A percentile compares a stretch with the other conserved stretches of the same genome.
phyloP scores from a whole-genome alignment of 1,140 invertebrate species.

The Heliconius congener region DNA sequence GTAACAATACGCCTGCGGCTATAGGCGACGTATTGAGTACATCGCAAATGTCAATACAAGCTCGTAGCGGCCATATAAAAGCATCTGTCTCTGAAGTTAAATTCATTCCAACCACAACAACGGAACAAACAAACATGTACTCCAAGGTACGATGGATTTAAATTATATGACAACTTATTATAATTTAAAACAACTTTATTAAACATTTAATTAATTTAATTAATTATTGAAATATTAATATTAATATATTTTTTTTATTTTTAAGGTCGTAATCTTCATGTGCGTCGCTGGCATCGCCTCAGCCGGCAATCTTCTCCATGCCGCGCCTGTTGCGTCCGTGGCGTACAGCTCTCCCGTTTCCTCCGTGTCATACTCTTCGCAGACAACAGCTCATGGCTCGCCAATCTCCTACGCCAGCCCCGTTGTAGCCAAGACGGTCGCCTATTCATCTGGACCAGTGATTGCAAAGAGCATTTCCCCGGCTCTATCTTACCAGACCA shows the following conservation, averaged over 20 bases:
- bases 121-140: conserved; percentile 48
- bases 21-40: conserved; percentile 35
- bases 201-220: background rate
- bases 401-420: conserved; percentile 37
- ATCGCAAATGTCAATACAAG: conserved; percentile 51
- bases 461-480: conserved; percentile 45
- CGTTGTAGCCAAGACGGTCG: conserved; percentile 1
- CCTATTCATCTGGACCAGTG: conserved; percentile 33
- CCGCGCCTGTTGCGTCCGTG: conserved; percentile 50
- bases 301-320: conserved; percentile 55
- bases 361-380: conserved; percentile 41
- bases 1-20: conserved; percentile 57
- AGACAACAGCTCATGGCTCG: conserved; percentile 33
- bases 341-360: conserved; percentile 48
- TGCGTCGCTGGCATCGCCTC: conserved; percentile 59
- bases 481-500: conserved; percentile 38
- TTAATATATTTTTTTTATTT: conserved; percentile 25
- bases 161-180: background rate
- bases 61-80: conserved; percentile 63
- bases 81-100: conserved; percentile 56
- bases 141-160: conserved; percentile 54
- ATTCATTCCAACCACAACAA: conserved; percentile 62
- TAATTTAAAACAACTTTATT: background rate
- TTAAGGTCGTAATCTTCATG: conserved; percentile 61
- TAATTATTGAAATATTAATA: background rate